Evolutionary conservation across 2,888 invertebrate genomes (phyloP).

Genomic region (Ligdia adustata): DNA sequence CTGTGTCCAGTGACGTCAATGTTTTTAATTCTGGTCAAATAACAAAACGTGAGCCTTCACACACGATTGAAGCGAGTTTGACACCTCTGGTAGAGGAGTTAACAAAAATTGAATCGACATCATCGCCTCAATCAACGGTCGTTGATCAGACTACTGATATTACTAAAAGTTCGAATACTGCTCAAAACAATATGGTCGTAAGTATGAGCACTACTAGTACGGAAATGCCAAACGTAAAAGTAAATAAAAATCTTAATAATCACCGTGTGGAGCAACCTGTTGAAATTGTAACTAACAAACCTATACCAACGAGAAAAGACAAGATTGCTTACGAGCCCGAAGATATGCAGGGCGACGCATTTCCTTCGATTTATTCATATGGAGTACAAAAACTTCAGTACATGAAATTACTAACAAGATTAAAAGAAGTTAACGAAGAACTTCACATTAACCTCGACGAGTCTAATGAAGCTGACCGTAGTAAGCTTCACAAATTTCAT

Average conservation of each 20-base stretch:
- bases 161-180: constrained; percentile 6
- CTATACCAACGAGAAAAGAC: constrained; percentile 30
- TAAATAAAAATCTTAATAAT: constrained; percentile 31
- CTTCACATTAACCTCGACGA: constrained; percentile 70
- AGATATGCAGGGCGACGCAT: constrained; percentile 73
- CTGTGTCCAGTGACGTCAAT: constrained; percentile 57
- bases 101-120: constrained; percentile 47
- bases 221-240: constrained; percentile 21
- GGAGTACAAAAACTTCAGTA: constrained; percentile 73
- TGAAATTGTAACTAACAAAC: constrained; percentile 42
- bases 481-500: constrained; percentile 58
- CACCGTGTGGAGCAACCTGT: constrained; percentile 44
- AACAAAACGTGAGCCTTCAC: constrained; percentile 49
- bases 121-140: constrained; percentile 16
- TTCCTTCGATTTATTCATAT: constrained; percentile 69
- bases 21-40: constrained; percentile 61
- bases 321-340: constrained; percentile 70
- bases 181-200: not conserved
- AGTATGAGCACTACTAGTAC: constrained; percentile 28
- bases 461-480: constrained; percentile 49
- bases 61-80: constrained; percentile 13
- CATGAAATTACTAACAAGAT: constrained; percentile 62
- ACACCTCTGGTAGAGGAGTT: constrained; percentile 46
- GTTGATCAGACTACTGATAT: constrained; percentile 15
- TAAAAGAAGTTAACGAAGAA: constrained; percentile 68